Conservation (phyloP, 2,113 vertebrate genomes). For the Protobothrops flavoviridis region DNA sequence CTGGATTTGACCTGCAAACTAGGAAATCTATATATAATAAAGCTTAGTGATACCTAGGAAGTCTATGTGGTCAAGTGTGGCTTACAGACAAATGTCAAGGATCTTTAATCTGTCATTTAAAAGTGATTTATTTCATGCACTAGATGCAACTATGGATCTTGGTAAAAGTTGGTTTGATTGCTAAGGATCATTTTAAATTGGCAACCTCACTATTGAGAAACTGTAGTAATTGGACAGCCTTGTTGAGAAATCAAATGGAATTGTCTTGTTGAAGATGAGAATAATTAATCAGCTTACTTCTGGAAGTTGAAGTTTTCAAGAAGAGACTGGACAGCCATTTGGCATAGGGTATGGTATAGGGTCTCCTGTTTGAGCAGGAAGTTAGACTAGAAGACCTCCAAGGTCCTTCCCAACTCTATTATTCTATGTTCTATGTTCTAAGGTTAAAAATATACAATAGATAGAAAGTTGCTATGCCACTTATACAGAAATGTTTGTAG, state of each 20-base stretch:
- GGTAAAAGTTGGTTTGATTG: background rate
- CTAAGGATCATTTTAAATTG: background rate
- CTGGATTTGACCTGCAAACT: background rate
- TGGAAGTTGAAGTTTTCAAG: background rate
- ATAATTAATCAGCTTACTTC: background rate
- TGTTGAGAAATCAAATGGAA: background rate
- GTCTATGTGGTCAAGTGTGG: background rate
- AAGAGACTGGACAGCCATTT: background rate
- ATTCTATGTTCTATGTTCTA: no score
- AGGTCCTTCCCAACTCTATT: no score
- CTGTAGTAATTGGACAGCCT: background rate
- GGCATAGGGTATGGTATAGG: background rate
- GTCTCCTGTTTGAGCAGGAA: no score
- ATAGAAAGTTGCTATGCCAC: background rate
- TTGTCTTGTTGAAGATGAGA: background rate
- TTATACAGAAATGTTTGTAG: background rate
- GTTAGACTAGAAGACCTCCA: no score
- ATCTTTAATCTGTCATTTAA: background rate
- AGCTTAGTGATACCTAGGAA: background rate
- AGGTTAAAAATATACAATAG: background rate
- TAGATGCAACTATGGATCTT: background rate
- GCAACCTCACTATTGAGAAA: background rate
- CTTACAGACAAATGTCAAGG: background rate
- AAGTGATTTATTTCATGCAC: background rate
- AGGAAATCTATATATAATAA: background rate